phyloP scores from a whole-genome alignment of 2,113 vertebrate species.

The Sylvietta virens region DNA sequence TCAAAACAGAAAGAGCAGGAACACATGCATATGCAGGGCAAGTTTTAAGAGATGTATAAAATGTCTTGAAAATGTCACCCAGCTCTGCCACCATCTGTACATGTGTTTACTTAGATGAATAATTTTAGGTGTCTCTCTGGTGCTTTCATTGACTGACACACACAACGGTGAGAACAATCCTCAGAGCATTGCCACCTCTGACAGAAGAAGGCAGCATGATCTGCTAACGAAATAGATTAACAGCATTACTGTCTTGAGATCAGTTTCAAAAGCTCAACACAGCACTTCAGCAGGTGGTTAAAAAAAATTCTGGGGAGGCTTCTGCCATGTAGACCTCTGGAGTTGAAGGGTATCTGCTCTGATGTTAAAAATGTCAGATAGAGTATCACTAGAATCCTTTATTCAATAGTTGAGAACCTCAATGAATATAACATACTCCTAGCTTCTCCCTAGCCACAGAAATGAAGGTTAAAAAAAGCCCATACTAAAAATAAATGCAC shows the following conservation, averaged over 20 bases:
- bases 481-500: not conserved
- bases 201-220: not conserved
- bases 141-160: not conserved
- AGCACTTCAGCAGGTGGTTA: not conserved
- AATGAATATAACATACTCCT: not conserved
- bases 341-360: not conserved
- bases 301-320: not conserved
- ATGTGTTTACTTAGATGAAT: not conserved
- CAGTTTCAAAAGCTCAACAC: not conserved
- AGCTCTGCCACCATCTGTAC: not conserved
- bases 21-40: not conserved
- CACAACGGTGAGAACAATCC: not conserved
- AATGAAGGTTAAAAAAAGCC: not conserved
- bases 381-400: not conserved
- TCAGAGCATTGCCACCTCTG: not conserved
- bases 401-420: not conserved
- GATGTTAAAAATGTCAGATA: not conserved
- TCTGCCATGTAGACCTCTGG: not conserved
- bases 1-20: not conserved
- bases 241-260: not conserved
- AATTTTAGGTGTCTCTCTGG: not conserved
- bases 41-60: not conserved
- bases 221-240: not conserved
- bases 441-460: not conserved
- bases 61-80: not conserved